Conservation (phyloP, 1,140 invertebrate species). For the Conus betulinus region DNA sequence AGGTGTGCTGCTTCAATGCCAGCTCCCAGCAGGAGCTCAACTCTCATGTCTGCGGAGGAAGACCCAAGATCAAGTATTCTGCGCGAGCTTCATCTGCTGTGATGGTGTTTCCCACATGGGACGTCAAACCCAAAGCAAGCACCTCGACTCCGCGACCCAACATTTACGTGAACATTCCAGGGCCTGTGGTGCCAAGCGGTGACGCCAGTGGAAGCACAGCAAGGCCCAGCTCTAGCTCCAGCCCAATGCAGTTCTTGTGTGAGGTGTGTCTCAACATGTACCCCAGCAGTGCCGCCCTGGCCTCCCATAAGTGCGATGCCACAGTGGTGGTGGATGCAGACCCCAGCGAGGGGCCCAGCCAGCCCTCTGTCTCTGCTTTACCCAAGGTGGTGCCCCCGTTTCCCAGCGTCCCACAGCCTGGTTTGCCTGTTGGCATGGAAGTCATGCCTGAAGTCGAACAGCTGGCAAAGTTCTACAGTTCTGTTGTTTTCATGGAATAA, state of each 20-base stretch:
- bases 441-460: slow-evolving; percentile 20
- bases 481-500: slow-evolving; percentile 25
- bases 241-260: slow-evolving; percentile 1
- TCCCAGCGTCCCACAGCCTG: background rate
- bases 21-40: slow-evolving; percentile 7
- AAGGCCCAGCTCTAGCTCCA: background rate
- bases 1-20: slow-evolving; percentile 4
- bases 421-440: background rate
- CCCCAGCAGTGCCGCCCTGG: background rate
- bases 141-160: background rate
- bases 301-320: background rate
- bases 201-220: background rate
- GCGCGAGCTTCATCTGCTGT: background rate
- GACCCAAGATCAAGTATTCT: background rate
- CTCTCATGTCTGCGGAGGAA: background rate
- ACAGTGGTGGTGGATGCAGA: background rate
- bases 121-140: background rate
- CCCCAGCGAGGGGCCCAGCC: background rate
- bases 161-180: background rate
- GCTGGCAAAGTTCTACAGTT: slow-evolving; percentile 28
- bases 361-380: background rate
- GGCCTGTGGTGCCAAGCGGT: background rate
- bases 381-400: background rate
- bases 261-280: background rate
- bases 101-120: background rate